Conservation (phyloP, 2,888 invertebrate species). For the Hirtodrosophila histrioides region DNA sequence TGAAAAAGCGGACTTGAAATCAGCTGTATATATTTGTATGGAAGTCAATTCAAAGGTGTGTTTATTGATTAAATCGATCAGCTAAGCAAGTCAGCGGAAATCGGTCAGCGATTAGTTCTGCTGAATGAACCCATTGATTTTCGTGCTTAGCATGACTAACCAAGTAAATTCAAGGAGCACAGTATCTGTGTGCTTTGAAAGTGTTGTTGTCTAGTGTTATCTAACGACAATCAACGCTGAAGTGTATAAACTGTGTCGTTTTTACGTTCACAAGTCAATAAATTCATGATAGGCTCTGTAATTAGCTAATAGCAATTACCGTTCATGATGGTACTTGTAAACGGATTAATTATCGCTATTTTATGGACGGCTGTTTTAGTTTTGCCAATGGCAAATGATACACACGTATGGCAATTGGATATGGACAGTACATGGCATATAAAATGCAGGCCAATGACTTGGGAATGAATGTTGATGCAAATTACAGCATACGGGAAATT, state of each 20-base stretch:
- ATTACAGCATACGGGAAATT: conserved; percentile 36
- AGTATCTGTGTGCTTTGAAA: no score
- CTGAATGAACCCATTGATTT: no score
- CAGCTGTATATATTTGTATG: no score
- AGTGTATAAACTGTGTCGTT: conserved; percentile 4
- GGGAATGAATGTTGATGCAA: conserved; percentile 6
- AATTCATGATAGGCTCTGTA: conserved; percentile 16
- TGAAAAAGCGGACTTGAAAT: no score
- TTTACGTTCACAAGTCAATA: conserved; percentile 27
- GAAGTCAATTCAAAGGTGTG: no score
- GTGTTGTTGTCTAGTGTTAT: not conserved
- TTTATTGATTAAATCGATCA: no score
- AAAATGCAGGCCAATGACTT: conserved; percentile 51
- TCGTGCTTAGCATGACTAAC: no score
- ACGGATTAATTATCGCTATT: conserved; percentile 47
- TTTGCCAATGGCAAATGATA: conserved; percentile 19
- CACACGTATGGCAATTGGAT: conserved; percentile 1
- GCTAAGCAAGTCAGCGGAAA: no score
- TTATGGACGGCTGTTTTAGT: conserved; percentile 1
- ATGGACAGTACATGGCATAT: conserved; percentile 1
- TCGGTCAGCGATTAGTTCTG: no score
- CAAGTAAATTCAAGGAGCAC: no score
- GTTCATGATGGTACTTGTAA: conserved; percentile 45
- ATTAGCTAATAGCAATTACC: conserved; percentile 40
- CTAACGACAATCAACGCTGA: conserved; percentile 1